Evolutionary conservation across 2,888 invertebrate species (phyloP).

Genomic region (Noctua janthe): DNA sequence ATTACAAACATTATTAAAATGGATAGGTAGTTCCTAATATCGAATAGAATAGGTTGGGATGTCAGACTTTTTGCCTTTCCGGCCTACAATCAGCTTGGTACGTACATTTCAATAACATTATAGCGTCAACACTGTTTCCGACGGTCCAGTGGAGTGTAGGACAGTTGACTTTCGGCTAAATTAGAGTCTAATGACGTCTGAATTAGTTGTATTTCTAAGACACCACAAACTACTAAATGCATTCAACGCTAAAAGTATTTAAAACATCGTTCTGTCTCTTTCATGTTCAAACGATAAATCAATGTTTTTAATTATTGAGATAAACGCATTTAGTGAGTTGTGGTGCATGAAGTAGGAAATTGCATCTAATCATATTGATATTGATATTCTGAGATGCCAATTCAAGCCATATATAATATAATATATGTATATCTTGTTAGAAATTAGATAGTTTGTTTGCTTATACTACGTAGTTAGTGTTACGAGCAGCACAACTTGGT

Average conservation of each 20-base stretch:
- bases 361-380: constrained; percentile 11
- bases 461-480: constrained; percentile 1
- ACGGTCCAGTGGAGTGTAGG: not conserved
- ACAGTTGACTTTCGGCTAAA: not conserved
- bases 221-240: not conserved
- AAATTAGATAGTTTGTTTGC: constrained; percentile 6
- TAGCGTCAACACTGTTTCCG: not conserved
- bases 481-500: constrained; percentile 18
- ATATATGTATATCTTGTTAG: constrained; percentile 1
- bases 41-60: not conserved
- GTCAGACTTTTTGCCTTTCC: not conserved
- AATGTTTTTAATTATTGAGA: not conserved
- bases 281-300: not conserved
- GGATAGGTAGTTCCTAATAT: not conserved
- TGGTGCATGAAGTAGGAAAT: not conserved
- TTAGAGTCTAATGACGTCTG: not conserved
- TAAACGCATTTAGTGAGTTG: not conserved
- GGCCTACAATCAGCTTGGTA: not conserved
- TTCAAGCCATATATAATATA: not conserved
- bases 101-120: not conserved
- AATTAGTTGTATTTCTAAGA: not conserved
- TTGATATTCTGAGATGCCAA: constrained; percentile 22
- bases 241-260: not conserved
- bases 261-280: not conserved
- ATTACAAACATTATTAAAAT: constrained; percentile 21